Evolutionary conservation across 2,888 invertebrate genomes (phyloP).

Genomic region (Mactromeris polynyma): DNA sequence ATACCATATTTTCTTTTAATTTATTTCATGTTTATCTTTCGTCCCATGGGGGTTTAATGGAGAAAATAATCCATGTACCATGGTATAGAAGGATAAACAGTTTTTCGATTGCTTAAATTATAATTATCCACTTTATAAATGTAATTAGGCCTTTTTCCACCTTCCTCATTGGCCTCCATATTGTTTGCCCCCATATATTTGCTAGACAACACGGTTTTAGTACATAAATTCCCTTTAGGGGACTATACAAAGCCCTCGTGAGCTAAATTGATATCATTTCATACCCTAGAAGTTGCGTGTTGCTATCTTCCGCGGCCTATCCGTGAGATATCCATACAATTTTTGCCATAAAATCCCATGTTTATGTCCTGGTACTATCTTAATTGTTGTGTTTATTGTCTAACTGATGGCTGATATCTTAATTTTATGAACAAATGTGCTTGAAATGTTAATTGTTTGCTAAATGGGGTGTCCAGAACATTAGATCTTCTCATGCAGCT

Average conservation of each 20-base stretch:
- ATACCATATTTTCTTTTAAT: conserved; percentile 5
- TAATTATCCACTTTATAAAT: background rate
- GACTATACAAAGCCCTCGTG: background rate
- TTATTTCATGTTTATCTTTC: conserved; percentile 13
- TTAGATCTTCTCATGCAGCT: conserved; percentile 3
- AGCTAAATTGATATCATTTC: background rate
- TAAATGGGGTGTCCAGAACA: background rate
- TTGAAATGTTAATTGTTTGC: conserved; percentile 12
- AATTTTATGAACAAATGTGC: conserved; percentile 11
- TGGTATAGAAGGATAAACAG: background rate
- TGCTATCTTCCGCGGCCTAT: background rate
- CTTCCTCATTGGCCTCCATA: background rate
- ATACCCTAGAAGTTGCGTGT: background rate
- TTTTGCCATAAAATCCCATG: background rate
- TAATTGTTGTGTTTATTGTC: conserved; percentile 12
- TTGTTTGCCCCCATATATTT: background rate
- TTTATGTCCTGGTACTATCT: conserved; percentile 1
- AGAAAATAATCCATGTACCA: background rate
- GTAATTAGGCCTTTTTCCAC: background rate
- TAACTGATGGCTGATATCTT: background rate
- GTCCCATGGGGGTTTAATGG: background rate
- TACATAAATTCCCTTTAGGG: background rate
- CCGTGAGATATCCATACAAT: background rate
- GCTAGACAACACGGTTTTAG: background rate
- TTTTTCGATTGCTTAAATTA: background rate